Percentiles rank a stretch among this genome's conserved stretches.
phyloP scores from a whole-genome alignment of 2,888 invertebrate species.

The Cistogaster globosa region DNA sequence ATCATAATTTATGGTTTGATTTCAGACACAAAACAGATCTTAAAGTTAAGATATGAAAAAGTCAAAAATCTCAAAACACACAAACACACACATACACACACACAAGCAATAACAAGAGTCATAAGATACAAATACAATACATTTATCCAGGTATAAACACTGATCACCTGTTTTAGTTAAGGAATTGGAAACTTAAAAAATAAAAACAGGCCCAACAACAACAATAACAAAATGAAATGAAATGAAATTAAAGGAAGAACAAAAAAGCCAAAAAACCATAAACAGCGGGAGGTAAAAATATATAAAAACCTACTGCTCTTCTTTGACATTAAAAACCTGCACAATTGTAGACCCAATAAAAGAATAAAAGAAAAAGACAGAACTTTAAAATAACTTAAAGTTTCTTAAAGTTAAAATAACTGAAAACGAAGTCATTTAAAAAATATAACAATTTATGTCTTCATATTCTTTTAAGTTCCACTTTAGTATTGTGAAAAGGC shows the following conservation, averaged over 20 bases:
- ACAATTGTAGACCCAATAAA: not conserved
- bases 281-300: conserved; percentile 46
- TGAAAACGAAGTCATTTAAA: not conserved
- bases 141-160: conserved; percentile 43
- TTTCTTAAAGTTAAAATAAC: not conserved
- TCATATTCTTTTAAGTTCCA: too few relatives aligned
- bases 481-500: too few relatives aligned
- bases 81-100: not conserved
- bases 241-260: conserved; percentile 50
- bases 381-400: conserved; percentile 6
- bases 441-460: too few relatives aligned
- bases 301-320: conserved; percentile 16
- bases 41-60: conserved; percentile 62
- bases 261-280: conserved; percentile 28
- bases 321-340: conserved; percentile 5
- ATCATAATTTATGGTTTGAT: conserved; percentile 66
- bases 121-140: too few relatives aligned
- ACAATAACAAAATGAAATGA: conserved; percentile 35
- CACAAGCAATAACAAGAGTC: too few relatives aligned
- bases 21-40: conserved; percentile 64
- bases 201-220: conserved; percentile 18
- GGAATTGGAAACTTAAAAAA: conserved; percentile 41
- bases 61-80: conserved; percentile 28
- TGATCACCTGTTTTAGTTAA: conserved; percentile 68
- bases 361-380: not conserved